Evolutionary conservation across 2,888 invertebrate genomes (phyloP).

Genomic region (Drosophila limbata): DNA sequence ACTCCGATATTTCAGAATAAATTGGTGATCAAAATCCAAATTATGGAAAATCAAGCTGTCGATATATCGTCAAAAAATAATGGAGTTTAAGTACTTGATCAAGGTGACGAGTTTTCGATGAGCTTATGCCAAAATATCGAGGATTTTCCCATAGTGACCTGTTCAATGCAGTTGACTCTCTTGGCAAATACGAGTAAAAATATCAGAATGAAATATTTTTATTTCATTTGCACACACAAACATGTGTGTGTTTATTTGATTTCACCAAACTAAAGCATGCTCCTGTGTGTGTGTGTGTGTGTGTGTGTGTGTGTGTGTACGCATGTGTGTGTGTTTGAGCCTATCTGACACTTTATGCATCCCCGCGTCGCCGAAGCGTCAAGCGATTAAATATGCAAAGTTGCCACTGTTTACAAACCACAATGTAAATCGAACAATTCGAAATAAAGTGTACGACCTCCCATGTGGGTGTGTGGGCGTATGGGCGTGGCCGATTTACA

Average conservation of each 20-base stretch:
- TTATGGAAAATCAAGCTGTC: too few species aligned
- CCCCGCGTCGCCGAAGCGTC: constrained; percentile 36
- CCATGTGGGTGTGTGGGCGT: neutral
- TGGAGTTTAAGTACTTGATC: too few species aligned
- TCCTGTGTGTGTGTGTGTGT: neutral
- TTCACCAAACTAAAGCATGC: constrained; percentile 36
- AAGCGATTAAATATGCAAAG: constrained; percentile 64
- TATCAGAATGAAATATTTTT: constrained; percentile 24
- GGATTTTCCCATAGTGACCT: neutral
- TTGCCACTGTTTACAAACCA: constrained; percentile 62
- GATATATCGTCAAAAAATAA: too few species aligned
- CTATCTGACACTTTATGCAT: constrained; percentile 37
- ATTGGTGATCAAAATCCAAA: too few species aligned
- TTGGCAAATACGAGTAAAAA: constrained; percentile 14
- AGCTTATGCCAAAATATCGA: too few species aligned
- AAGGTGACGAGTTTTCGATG: too few species aligned
- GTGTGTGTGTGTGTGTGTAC: neutral
- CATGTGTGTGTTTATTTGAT: constrained; percentile 44
- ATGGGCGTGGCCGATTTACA: constrained; percentile 4
- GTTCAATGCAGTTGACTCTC: constrained; percentile 5
- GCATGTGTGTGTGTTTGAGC: neutral
- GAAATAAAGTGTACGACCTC: constrained; percentile 19
- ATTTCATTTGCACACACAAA: constrained; percentile 24
- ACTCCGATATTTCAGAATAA: too few species aligned
- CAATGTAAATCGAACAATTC: constrained; percentile 63